Conservation (phyloP, 2,113 vertebrate genomes). For the Trogon melanurus region DNA sequence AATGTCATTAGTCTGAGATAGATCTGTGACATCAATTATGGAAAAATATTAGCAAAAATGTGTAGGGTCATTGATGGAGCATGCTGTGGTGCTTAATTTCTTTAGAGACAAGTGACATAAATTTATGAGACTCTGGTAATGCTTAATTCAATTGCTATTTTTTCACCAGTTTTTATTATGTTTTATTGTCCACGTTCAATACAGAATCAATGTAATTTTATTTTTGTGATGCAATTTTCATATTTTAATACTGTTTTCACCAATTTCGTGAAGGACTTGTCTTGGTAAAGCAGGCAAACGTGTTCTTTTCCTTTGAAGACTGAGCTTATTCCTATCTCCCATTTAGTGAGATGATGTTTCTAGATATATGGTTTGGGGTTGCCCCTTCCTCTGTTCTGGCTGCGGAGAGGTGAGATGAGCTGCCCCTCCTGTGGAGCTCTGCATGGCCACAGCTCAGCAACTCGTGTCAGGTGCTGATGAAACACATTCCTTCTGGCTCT, state of each 20-base stretch:
- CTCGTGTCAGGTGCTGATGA: not conserved
- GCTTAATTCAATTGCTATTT: not conserved
- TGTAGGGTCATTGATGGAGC: conserved; percentile 8
- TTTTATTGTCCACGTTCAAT: not conserved
- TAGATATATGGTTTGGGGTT: not conserved
- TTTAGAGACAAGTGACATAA: conserved; percentile 7
- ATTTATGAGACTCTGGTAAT: not conserved
- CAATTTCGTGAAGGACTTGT: not conserved
- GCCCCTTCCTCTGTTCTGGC: not conserved
- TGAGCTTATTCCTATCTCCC: not conserved
- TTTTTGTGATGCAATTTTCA: not conserved
- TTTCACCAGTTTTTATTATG: not conserved
- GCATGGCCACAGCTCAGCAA: not conserved
- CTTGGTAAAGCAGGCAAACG: not conserved
- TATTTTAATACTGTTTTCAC: not conserved
- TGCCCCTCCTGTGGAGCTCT: not conserved
- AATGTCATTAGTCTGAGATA: conserved; percentile 29
- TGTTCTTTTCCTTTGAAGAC: not conserved
- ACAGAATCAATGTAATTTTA: not conserved
- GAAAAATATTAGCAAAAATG: conserved; percentile 37
- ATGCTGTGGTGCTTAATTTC: conserved; percentile 21
- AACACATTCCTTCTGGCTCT: not conserved
- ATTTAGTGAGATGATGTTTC: not conserved
- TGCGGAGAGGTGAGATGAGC: not conserved
- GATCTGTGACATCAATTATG: conserved; percentile 32